Conservation (phyloP, 1,140 invertebrate genomes). For the Vollenhovia emeryi region DNA sequence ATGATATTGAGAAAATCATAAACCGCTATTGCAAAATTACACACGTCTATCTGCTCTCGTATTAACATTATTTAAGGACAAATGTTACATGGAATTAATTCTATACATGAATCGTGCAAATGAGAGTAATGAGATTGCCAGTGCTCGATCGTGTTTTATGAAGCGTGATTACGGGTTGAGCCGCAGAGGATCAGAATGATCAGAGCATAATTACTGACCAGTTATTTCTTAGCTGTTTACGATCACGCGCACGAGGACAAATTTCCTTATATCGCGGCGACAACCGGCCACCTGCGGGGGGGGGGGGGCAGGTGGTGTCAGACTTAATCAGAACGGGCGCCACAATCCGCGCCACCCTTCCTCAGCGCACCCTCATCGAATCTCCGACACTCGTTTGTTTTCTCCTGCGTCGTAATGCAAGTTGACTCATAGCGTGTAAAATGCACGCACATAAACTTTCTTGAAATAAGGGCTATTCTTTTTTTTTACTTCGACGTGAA, state of each 20-base stretch:
- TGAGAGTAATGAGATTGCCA: conserved; percentile 14
- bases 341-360: conserved; percentile 72
- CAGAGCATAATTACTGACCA: conserved; percentile 39
- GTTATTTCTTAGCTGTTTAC: conserved; percentile 66
- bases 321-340: conserved; percentile 78
- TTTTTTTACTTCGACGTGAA: too few relatives aligned
- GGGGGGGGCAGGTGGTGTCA: conserved; percentile 81
- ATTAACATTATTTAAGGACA: neutral
- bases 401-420: conserved; percentile 55
- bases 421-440: conserved; percentile 41
- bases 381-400: conserved; percentile 45
- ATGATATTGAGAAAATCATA: neutral
- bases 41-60: neutral
- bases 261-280: conserved; percentile 73
- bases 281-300: conserved; percentile 80
- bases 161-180: conserved; percentile 36
- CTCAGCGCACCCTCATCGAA: conserved; percentile 34
- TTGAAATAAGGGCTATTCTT: neutral
- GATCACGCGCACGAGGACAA: conserved; percentile 72
- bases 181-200: too few relatives aligned
- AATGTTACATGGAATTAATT: neutral
- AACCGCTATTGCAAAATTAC: neutral
- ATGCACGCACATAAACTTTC: neutral
- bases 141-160: conserved; percentile 19
- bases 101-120: neutral